Evolutionary conservation across 2,113 vertebrate species (phyloP).

Genomic region (Fregetta grallaria): DNA sequence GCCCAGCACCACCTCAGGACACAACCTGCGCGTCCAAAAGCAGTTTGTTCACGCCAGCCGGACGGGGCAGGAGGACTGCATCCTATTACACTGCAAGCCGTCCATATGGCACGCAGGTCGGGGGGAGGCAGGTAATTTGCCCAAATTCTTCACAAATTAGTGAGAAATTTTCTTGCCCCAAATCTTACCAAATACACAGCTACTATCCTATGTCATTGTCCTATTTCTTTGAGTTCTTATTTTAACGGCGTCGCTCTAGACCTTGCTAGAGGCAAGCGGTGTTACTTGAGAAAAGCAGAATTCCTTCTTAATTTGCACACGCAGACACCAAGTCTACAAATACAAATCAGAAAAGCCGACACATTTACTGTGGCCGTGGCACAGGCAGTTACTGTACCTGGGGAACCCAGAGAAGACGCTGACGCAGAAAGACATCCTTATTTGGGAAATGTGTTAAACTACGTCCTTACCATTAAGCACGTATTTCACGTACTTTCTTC

Average conservation of each 20-base stretch:
- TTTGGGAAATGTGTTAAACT: background rate
- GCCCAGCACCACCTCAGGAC: background rate
- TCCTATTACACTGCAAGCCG: rapidly evolving
- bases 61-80: background rate
- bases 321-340: background rate
- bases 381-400: background rate
- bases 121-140: background rate
- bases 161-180: rapidly evolving
- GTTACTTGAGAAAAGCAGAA: background rate
- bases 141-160: background rate
- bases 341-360: background rate
- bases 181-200: background rate
- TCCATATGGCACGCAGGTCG: rapidly evolving
- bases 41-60: rapidly evolving
- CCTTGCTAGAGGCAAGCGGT: background rate
- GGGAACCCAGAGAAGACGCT: background rate
- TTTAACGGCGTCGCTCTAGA: background rate
- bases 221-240: background rate
- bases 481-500: background rate
- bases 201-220: background rate
- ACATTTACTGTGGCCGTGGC: background rate
- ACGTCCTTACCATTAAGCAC: background rate
- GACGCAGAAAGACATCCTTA: background rate
- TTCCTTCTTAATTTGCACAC: background rate
- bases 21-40: background rate